Base-by-base conservation (phyloP, 23 tunicate species). In the Phallusia fumigata region DNA sequence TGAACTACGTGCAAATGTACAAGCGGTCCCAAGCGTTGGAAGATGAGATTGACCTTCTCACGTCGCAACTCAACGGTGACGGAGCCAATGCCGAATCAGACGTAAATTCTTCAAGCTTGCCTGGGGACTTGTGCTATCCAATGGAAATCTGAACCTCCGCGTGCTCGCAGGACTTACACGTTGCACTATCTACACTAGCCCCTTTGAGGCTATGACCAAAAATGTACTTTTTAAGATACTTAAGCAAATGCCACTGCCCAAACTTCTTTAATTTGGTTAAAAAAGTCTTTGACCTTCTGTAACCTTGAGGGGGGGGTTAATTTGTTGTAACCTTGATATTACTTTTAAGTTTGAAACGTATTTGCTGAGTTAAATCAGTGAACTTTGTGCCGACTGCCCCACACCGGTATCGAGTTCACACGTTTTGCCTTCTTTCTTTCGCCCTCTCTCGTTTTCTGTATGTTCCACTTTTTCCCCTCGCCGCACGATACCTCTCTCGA, bases 1-100 rank as follows among this genome's bases (percentile, higher is more conserved):
- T 31, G 1, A 80, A 80, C 80, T 86, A 86, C 80, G 84, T 80
- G 31, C 90, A 80, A 75, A 80, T 79, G 80, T 78, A 73, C 80
- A 80, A 80, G 52, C 80, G 82, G 26, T 77, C 84, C 24, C 31
- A 65, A 32, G 90, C 53, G 34, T 84, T 86, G 28, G 90, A 86
- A 50, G 79, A 73, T 19, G 78, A 86, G 32, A 83, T 86, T 26
- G 35, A 86, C 21, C 30, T 74, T 0, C 75, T 86, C 24, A 80
- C 90, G 18, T 19, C 80, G 1, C 90, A 75, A 65, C 52, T 80
- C 24, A 78, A 86, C 33, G 65, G 47, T 12, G 32, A 35, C 52
- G 83, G 30, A 30, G 73, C 73, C 11, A 26, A 65, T 13, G 64
- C 30, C 36, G 36, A 52, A 19, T 21, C 83, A 12, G 73, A 31